Conservation (phyloP, 1,140 invertebrate species). For the Tetramorium simillimum region DNA sequence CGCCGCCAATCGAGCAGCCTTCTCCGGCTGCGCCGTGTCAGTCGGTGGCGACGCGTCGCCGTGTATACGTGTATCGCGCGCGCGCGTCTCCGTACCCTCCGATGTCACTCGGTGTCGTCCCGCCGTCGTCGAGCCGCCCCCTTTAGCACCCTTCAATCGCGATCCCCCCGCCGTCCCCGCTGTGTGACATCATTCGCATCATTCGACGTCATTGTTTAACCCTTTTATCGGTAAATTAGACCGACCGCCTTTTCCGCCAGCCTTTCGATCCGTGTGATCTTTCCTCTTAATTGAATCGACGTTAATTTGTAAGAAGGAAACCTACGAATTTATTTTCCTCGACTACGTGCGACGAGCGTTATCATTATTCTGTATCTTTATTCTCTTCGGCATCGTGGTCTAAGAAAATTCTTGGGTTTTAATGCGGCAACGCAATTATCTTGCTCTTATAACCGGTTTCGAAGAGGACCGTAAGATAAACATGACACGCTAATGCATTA, state of each 20-base stretch:
- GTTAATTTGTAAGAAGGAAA: background rate
- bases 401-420: background rate
- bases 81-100: background rate
- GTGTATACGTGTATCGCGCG: background rate
- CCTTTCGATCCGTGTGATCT: too few relatives aligned
- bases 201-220: slow-evolving; percentile 19
- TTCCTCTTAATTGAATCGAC: background rate
- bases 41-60: slow-evolving; percentile 66
- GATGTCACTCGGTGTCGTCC: background rate
- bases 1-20: slow-evolving; percentile 63
- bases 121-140: background rate
- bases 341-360: background rate
- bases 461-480: background rate
- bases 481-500: background rate
- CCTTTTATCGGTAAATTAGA: slow-evolving; percentile 19
- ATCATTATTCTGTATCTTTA: background rate
- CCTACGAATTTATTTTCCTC: background rate
- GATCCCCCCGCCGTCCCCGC: background rate
- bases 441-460: background rate
- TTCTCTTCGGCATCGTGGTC: background rate
- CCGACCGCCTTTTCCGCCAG: background rate
- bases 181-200: slow-evolving; percentile 31
- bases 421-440: too few relatives aligned
- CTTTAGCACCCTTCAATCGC: background rate
- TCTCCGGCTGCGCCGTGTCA: slow-evolving; percentile 55